Percentiles rank a stretch among this genome's conserved stretches.
These are phyloP conservation scores for Lordiphosa andalusiaca DNA, from an alignment of 2,888 invertebrate genomes.

Conservation along the genomic window DNA sequence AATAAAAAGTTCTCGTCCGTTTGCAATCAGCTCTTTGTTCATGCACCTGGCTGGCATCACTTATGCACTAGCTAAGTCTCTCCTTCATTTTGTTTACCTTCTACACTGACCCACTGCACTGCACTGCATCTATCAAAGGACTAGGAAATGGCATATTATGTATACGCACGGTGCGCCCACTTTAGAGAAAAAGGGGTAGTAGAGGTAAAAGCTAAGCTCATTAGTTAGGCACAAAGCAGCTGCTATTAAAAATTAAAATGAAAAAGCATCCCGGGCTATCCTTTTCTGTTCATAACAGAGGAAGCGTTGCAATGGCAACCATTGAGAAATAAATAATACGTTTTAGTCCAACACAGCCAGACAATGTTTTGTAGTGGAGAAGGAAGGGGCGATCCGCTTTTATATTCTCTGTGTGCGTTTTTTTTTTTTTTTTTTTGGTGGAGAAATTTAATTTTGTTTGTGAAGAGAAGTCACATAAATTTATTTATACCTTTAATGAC, in stretches of 20 bases:
- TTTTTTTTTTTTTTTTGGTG: slow-evolving; percentile 10
- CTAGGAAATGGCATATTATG: slow-evolving; percentile 26
- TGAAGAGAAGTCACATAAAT: slow-evolving; percentile 70
- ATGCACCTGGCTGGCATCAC: not conserved
- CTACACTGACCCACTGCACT: slow-evolving; percentile 34
- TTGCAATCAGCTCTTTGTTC: no score
- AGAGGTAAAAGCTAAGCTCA: slow-evolving; percentile 55
- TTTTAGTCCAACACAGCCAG: slow-evolving; percentile 30
- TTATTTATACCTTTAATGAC: slow-evolving; percentile 78
- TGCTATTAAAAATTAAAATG: slow-evolving; percentile 55
- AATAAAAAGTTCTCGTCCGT: no score
- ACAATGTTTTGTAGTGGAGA: slow-evolving; percentile 33
- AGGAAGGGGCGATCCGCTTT: no score
- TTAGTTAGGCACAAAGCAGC: slow-evolving; percentile 44
- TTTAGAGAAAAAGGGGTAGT: slow-evolving; percentile 12
- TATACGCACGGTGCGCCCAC: slow-evolving; percentile 38
- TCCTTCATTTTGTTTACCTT: slow-evolving; percentile 15
- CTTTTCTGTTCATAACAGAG: not conserved
- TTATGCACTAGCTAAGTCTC: slow-evolving; percentile 14
- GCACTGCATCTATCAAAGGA: no score
- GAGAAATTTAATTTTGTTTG: slow-evolving; percentile 8
- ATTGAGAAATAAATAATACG: slow-evolving; percentile 32
- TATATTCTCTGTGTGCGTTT: not conserved
- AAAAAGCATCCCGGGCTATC: slow-evolving; percentile 20
- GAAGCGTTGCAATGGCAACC: slow-evolving; percentile 55